phyloP scores from a whole-genome alignment of 2,888 invertebrate species.

The Aleiodes leptofemur region DNA sequence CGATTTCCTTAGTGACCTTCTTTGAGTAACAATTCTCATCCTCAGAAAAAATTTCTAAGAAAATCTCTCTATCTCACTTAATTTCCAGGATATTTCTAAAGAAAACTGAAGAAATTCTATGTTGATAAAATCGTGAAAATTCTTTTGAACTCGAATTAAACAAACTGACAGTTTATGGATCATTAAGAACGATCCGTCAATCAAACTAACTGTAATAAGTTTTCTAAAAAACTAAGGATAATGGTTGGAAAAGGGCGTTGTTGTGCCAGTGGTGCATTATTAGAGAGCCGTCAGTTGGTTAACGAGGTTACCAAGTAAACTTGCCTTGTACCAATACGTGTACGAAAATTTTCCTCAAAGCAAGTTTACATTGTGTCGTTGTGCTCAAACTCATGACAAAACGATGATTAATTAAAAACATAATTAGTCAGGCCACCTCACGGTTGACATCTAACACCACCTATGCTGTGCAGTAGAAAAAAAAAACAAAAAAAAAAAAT shows the following conservation, averaged over 20 bases:
- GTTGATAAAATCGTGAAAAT: neutral
- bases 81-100: too few relatives aligned
- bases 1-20: too few relatives aligned
- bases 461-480: neutral
- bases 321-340: slow-evolving; percentile 51
- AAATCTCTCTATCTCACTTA: neutral
- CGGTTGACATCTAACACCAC: slow-evolving; percentile 28
- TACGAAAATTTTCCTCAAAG: slow-evolving; percentile 33
- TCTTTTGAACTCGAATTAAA: slow-evolving; percentile 44
- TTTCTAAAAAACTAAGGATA: slow-evolving; percentile 40
- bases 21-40: too few relatives aligned
- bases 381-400: slow-evolving; percentile 63
- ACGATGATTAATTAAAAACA: slow-evolving; percentile 75
- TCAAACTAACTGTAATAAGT: slow-evolving; percentile 3
- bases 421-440: slow-evolving; percentile 67
- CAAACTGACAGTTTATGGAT: slow-evolving; percentile 10
- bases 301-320: slow-evolving; percentile 69
- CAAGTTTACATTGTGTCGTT: slow-evolving; percentile 42
- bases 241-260: slow-evolving; percentile 50
- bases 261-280: slow-evolving; percentile 63
- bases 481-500: too few relatives aligned
- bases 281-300: slow-evolving; percentile 66
- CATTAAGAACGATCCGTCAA: slow-evolving; percentile 30
- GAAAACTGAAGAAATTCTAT: too few relatives aligned
- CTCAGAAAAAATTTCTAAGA: too few relatives aligned